Evolutionary conservation across 2,113 vertebrate species (phyloP), one percentile per base, ranked within the genome.

Genomic region (Bufo gargarizans): DNA sequence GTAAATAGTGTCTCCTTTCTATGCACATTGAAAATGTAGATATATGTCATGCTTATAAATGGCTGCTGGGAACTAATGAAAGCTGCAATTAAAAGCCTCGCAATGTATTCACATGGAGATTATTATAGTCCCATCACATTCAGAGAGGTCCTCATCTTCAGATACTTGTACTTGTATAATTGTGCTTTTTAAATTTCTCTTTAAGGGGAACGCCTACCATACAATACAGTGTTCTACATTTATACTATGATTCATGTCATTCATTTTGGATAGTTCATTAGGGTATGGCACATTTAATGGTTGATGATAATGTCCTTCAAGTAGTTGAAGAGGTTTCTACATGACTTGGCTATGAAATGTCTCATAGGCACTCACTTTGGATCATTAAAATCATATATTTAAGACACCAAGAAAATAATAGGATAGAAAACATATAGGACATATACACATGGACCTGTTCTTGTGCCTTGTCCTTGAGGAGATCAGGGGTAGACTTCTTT

Each of bases 91-190:
- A 69, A 55, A 84, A 71, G 3, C n/a, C 63, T 8, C 13, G 9
- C 5, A 11, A 4, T 4, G 8, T 45, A 81, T 47, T 61, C 61
- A 81, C 43, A 81, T 61, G 2, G 59, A 59, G 59, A 47, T 49
- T n/a, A 81, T 82, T 82, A 82, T 81, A 61, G 16, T 10, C 56
- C 43, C 79, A 82, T n/a, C 63, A 22, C 59, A 55, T 65, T 55
- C 14, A 14, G 45, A 50, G 17, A 33, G 20, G 16, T 63, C 58
- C 5, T 82, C 5, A 47, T 65, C 49, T 49, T 61, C 43, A 56
- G 47, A 45, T 63, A 20, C 6, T 47, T 17, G 12, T 17, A 6
- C 22, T 47, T 82, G 16, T 20, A 67, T 19, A 12, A 82, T 14
- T 83, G 61, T 83, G 63, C 49, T 69, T 33, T 33, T 69, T 83